A percentile compares a stretch with the other conserved stretches of the same genome.
phyloP scores from a whole-genome alignment of 2,113 vertebrate species.

The Eurypyga helias region DNA sequence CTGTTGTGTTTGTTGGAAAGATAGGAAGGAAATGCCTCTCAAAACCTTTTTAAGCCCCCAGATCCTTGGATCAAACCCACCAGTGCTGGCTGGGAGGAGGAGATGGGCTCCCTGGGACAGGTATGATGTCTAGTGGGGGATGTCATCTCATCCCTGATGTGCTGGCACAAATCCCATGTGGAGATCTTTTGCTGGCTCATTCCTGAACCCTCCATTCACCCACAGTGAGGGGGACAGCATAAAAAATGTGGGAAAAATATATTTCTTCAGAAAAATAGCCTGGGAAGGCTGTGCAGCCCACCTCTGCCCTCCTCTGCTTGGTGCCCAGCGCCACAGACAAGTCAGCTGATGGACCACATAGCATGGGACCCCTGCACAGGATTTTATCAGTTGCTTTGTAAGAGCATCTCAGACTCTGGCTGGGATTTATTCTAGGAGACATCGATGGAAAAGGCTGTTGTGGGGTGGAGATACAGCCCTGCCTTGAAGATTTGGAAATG shows the following conservation, averaged over 20 bases:
- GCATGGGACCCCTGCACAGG: fast-evolving
- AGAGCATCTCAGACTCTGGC: not conserved
- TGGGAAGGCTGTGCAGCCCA: not conserved
- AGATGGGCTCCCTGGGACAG: not conserved
- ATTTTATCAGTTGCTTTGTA: not conserved
- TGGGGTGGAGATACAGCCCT: fast-evolving
- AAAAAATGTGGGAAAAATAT: not conserved
- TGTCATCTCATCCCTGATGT: fast-evolving
- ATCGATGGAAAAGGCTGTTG: not conserved
- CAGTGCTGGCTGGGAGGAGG: not conserved
- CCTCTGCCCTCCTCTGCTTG: too few relatives aligned
- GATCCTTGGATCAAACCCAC: not conserved
- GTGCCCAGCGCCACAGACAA: not conserved
- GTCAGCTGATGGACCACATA: fast-evolving
- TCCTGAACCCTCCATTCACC: too few relatives aligned
- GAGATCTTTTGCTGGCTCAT: not conserved
- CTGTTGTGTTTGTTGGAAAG: not conserved
- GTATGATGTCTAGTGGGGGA: fast-evolving
- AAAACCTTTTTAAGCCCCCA: not conserved
- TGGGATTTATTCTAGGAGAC: not conserved
- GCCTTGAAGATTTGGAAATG: not conserved
- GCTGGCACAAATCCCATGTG: not conserved
- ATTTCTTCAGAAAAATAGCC: not conserved
- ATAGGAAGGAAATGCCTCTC: not conserved
- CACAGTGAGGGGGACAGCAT: fast-evolving